Base-by-base conservation (phyloP, 2,888 invertebrate genomes). In the Nemoura dubitans region DNA sequence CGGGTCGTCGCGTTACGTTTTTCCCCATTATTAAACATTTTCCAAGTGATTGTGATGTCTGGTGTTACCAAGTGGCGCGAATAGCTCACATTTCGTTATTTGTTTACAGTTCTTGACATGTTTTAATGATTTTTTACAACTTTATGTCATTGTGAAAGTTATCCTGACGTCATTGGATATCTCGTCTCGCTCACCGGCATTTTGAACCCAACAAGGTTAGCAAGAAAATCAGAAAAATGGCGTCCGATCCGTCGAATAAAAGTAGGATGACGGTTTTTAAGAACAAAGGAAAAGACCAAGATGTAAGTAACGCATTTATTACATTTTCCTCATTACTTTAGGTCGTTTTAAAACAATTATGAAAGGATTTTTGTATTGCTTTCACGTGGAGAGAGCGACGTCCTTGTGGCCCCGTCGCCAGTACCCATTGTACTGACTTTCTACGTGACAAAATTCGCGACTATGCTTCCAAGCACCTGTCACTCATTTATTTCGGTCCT, bases 261-360 rank as follows among this genome's bases (percentile, higher is more conserved):
- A 96, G 95, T 94, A 96, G 97, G 93, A 95, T 97, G 94, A 96
- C 96, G 93, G 96, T 95, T 92, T 98, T 98, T 93, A 99, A 99
- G 96, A 99, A 99, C 94, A 98, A 98, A 94, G 99, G 99, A 91
- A 99, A 99, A 94, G 99, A 99, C 94, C 98, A 98, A 93, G 99
- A 99, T 94, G 98, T 98, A 94, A 96, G 97, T 95, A 92, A 88
- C 87, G 76, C 25, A 36, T 76, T 83, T 25, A 29, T 85, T 43
- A 59, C 28, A 16, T 1, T 21, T 59, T 21, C 2, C 59, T 42
- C 76, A 59, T 85, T 29, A 28, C 43, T 87, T 26, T 29, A 21
- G 6, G 5, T 25, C n/a, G 25, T 85, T 36, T 84, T 7, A 26
- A 10, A n/a, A 0, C 21, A 21, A 21, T 1, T 59, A 14, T 81